phyloP scores from a whole-genome alignment of 2,888 invertebrate genomes.

The Chymomyza amoena region DNA sequence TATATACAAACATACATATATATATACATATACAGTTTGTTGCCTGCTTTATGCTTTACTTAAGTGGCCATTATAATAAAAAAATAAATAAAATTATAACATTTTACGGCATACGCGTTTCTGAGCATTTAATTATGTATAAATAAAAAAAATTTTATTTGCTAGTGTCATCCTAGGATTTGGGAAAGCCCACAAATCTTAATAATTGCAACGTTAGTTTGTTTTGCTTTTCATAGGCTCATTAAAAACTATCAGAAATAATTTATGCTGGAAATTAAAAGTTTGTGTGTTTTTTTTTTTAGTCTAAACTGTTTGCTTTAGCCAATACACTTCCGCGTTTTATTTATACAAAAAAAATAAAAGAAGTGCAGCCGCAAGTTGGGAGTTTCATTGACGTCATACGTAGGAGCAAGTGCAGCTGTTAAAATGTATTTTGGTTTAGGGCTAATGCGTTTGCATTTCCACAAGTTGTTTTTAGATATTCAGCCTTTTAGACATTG shows the following conservation, averaged over 20 bases:
- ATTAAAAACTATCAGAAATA: background rate
- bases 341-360: constrained; percentile 38
- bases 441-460: no score
- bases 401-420: constrained; percentile 40
- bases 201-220: constrained; percentile 5
- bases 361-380: background rate
- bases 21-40: constrained; percentile 4
- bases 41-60: constrained; percentile 24
- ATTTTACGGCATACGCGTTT: constrained; percentile 14
- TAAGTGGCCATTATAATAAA: constrained; percentile 25
- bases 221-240: constrained; percentile 2
- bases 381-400: constrained; percentile 59
- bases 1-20: constrained; percentile 15
- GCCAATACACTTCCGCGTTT: constrained; percentile 46
- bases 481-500: no score
- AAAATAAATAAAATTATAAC: constrained; percentile 14
- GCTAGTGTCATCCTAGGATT: constrained; percentile 14
- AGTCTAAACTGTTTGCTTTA: background rate
- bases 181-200: constrained; percentile 27
- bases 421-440: constrained; percentile 12
- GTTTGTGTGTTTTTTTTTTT: constrained; percentile 6
- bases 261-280: background rate
- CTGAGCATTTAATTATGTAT: constrained; percentile 19
- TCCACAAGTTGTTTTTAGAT: no score
- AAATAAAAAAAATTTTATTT: background rate